Evolutionary conservation across 2,888 invertebrate genomes (phyloP), one percentile per base, ranked within the genome.

Genomic region (Ctenicera cuprea): DNA sequence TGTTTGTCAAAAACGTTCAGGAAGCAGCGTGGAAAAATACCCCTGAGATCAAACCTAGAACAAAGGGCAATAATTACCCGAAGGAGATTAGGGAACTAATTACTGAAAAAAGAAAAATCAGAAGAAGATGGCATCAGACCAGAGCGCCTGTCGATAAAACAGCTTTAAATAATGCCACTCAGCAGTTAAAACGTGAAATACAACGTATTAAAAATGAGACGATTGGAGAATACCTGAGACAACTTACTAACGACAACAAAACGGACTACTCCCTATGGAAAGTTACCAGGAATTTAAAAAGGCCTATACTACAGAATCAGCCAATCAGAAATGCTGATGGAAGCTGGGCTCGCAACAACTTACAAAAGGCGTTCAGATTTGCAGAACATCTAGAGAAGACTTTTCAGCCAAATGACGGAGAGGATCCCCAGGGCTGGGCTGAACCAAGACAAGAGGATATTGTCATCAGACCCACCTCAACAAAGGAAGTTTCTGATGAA

Each of bases 281-380:
- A n/a, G n/a, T n/a, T 12, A 63, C 43, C 43, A 63, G 20, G 16
- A 30, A 14, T 37, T 18, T 57, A 57, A 67, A 67, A 57, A 69
- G 33, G 20, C 26, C 48, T 11, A 62, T 62, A 30, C 7, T 30
- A 4, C 62, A 62, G 22, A 61, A 62, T 50, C 54, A 37, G 8
- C 54, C 54, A 66, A 66, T 66, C 57, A 45, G 37, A 43, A 67
- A 57, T n/a, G n/a, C n/a, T n/a, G n/a, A n/a, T n/a, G n/a, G n/a
- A n/a, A n/a, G n/a, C n/a, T n/a, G n/a, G n/a, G 61, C 18, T 43
- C 20, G 22, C 22, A 50, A 22, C 50, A 50, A 70, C n/a, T 26
- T 22, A 11, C 20, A n/a, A 41, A 59, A 61, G 43, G 61, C 11
- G 22, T 1, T 33, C 45, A 69, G 63, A 52, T 70, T 63, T 41